Evolutionary conservation across 2,888 invertebrate species (phyloP), one percentile per base, ranked within the genome.

Genomic region (Molorchus minor): DNA sequence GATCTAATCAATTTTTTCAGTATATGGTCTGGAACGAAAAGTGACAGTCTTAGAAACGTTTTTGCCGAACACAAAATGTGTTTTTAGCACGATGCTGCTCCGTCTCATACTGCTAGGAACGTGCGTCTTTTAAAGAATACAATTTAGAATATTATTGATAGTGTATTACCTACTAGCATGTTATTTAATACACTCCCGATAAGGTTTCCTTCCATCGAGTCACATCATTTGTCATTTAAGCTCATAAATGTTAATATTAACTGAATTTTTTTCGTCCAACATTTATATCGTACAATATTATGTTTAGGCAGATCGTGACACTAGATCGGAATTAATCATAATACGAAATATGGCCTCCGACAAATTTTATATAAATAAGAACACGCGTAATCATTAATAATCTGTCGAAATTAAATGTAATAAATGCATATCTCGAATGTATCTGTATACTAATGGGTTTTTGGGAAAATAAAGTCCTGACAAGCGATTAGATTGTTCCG

Each of bases 381-480:
- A 25, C 33, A 17, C 5, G 12, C 29, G 29, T 7, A 49, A 49
- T 49, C 49, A 49, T 49, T 49, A 49, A 49, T 49, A 49, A 49
- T 29, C 20, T 13, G 49, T 49, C 49, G 49, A 38, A 49, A 16
- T 49, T 29, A 38, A 25, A 38, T 49, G 49, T 49, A 49, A 49
- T 49, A 49, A 33, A 21, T 38, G 12, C 25, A 4, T 38, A 38
- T 47, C 47, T 36, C 35, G n/a, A 35, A 36, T 30, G 17, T 47
- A 47, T 47, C 47, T 47, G 19, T 30, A 36, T 12, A 49, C 38
- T 49, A 49, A 49, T 49, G 49, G 17, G 16, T 33, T n/a, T n/a
- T 21, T 13, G 10, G n/a, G 44, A 21, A 44, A n/a, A 7, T n/a
- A 25, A 13, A 13, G 29, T 44, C 15, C 5, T 1, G 40, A 17